Conservation (phyloP, 2,888 invertebrate genomes). For the Tenthredo scrophulariae region DNA sequence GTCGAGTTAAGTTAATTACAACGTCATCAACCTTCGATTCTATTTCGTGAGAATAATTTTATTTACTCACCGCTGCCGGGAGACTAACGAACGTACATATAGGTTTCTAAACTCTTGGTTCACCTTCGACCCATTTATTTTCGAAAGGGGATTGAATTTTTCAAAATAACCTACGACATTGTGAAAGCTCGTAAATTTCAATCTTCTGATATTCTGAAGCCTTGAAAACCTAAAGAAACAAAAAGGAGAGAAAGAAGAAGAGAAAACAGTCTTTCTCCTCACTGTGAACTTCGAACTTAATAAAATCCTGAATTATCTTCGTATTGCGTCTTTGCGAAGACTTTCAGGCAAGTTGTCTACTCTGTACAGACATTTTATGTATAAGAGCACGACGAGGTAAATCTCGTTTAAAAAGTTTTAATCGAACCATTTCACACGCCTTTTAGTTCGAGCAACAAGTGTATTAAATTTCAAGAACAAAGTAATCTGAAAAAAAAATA, state of each 20-base stretch:
- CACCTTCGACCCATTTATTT: background rate
- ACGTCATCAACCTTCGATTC: conserved; percentile 46
- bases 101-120: background rate
- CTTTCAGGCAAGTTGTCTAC: background rate
- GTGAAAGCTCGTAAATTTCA: background rate
- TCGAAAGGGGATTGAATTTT: background rate
- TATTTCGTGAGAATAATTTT: conserved; percentile 19
- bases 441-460: conserved; percentile 47
- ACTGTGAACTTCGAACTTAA: background rate
- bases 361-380: conserved; percentile 10
- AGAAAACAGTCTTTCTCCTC: background rate
- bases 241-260: background rate
- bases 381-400: conserved; percentile 4
- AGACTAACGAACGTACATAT: background rate
- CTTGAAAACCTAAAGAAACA: background rate
- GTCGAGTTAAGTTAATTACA: conserved; percentile 38
- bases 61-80: background rate
- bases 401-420: conserved; percentile 43
- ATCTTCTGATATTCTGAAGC: background rate
- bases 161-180: background rate
- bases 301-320: background rate
- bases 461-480: conserved; percentile 45
- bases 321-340: background rate
- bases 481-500: background rate
- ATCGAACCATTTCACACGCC: conserved; percentile 49